Evolutionary conservation across 2,888 invertebrate genomes (phyloP), one percentile per base, ranked within the genome.

Genomic region (Sacculina carcini): DNA sequence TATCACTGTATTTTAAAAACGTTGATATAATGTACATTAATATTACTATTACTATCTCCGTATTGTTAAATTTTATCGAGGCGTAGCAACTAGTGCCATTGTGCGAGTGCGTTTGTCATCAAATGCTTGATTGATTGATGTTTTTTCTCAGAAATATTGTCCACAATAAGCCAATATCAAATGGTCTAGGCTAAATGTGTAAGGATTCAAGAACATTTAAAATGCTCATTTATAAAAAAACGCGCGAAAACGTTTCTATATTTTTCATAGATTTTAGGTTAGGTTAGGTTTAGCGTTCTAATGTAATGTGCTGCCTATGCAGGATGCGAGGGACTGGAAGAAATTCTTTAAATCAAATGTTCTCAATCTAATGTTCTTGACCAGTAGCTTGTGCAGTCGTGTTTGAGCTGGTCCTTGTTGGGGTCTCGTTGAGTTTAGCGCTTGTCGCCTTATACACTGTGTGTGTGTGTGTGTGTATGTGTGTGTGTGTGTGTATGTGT

Each of bases 401-500:
- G 26, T 23, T 1, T 23, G 5, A 2, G n/a, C 31, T 7, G 40
- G 23, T 51, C 23, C 39, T 9, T 50, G 28, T 50, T 16, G 36
- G n/a, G 23, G 28, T 50, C 23, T 50, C 14, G 36, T 6, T 26
- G n/a, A 26, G 24, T 39, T 16, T 39, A 23, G 21, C 23, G 23
- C 16, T 39, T 16, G 23, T 16, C 26, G 28, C 26, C 23, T 39
- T 16, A 26, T 16, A 38, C 14, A 38, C 14, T 50, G 28, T 50
- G 28, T 50, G n/a, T 50, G 16, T 50, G 14, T 39, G 9, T 39
- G 19, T 50, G n/a, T 31, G 6, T 24, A 6, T 39, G 29, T 51
- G 21, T 51, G 2, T 42, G 29, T 51, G 21, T 51, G 6, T 51
- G 29, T 51, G 29, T 51, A 19, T 51, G 23, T 51, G 14, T 40